phyloP scores from a whole-genome alignment of 2,888 invertebrate species.

The Xanthorhoe spadicearia region DNA sequence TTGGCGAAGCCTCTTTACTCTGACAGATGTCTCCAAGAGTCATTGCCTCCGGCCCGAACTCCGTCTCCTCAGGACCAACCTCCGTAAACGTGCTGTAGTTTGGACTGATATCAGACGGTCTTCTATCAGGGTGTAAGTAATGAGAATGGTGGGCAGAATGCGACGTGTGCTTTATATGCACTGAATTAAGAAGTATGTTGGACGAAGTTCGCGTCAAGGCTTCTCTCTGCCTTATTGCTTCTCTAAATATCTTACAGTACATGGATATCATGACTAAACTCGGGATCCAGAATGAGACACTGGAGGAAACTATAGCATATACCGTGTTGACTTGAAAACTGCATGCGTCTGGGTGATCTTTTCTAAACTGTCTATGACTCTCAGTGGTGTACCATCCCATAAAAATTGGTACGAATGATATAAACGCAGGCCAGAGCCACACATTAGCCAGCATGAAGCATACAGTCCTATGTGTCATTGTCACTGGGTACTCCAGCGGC shows the following conservation, averaged over 20 bases:
- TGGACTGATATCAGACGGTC: conserved; percentile 79
- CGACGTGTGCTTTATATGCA: conserved; percentile 92
- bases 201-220: conserved; percentile 94
- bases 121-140: conserved; percentile 76
- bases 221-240: conserved; percentile 92
- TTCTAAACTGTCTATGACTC: conserved; percentile 88
- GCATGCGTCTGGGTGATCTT: conserved; percentile 89
- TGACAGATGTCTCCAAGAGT: conserved; percentile 76
- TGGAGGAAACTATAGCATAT: conserved; percentile 94
- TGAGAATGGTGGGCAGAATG: conserved; percentile 87
- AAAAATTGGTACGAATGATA: conserved; percentile 97
- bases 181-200: conserved; percentile 93
- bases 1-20: conserved; percentile 80
- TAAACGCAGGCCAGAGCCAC: conserved; percentile 96
- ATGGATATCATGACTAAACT: conserved; percentile 96
- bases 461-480: conserved; percentile 93
- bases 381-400: conserved; percentile 97
- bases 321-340: conserved; percentile 93
- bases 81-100: conserved; percentile 82
- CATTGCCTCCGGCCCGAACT: conserved; percentile 75
- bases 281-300: conserved; percentile 97
- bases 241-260: conserved; percentile 93
- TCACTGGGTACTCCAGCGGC: conserved; percentile 95
- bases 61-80: conserved; percentile 77
- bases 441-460: conserved; percentile 94